Conservation (phyloP, 2,888 invertebrate genomes). For the Eupsilia transversa region DNA sequence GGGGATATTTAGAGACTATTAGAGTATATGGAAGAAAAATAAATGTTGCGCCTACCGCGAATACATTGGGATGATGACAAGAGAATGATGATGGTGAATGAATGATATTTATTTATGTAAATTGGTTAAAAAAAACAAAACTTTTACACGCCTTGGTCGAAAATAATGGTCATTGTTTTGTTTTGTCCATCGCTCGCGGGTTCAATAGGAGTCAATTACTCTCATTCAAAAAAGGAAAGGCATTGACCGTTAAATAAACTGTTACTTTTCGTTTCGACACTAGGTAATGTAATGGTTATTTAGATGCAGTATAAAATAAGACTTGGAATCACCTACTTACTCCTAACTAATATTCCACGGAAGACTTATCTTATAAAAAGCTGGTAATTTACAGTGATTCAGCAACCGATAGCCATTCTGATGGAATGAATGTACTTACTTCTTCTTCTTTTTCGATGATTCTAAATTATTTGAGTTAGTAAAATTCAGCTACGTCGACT, state of each 20-base stretch:
- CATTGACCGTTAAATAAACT: slow-evolving; percentile 29
- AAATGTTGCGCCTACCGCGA: too few species aligned
- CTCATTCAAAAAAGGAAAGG: slow-evolving; percentile 6
- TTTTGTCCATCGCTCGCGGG: background rate
- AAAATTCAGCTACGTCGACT: too few species aligned
- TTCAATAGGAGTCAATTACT: slow-evolving; percentile 35
- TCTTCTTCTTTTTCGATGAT: too few species aligned
- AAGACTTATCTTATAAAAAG: too few species aligned
- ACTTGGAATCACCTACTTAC: background rate
- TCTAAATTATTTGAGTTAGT: too few species aligned
- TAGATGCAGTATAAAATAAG: background rate
- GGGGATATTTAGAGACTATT: background rate
- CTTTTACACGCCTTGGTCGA: background rate
- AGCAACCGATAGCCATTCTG: background rate
- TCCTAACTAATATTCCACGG: background rate
- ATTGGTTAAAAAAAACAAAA: background rate
- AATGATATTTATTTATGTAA: background rate
- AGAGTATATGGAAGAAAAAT: too few species aligned
- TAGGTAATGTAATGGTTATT: background rate
- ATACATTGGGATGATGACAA: too few species aligned
- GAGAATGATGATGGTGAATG: background rate
- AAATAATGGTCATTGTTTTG: background rate
- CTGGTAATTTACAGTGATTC: too few species aligned
- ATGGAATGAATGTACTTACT: too few species aligned
- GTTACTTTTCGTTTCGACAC: slow-evolving; percentile 4